Evolutionary conservation across 2,797 vertebrate species (phyloP).

Genomic region (Falco berigora): DNA sequence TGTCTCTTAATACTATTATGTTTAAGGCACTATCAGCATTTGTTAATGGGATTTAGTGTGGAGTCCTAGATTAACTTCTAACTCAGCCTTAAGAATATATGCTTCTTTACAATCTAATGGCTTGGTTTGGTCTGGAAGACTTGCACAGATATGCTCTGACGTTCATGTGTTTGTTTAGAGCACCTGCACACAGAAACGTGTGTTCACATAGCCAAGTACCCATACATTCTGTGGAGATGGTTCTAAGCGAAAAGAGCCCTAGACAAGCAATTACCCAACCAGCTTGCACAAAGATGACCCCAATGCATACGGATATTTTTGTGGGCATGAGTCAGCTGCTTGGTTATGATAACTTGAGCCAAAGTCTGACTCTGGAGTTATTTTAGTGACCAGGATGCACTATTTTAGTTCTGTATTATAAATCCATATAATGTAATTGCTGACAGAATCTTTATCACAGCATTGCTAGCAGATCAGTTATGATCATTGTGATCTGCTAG

Average conservation of each 20-base stretch:
- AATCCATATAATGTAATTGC: conserved; percentile 33
- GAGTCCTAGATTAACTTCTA: background rate
- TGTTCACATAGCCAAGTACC: background rate
- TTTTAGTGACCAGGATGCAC: conserved; percentile 36
- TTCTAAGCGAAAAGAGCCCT: background rate
- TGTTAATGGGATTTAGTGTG: background rate
- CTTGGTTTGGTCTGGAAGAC: background rate
- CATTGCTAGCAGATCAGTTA: conserved; percentile 6
- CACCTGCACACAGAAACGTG: background rate
- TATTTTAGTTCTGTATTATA: conserved; percentile 43
- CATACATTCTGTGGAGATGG: background rate
- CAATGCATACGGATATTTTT: conserved; percentile 1
- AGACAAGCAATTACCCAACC: background rate
- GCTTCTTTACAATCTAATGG: background rate
- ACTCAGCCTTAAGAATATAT: background rate
- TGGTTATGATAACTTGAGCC: conserved; percentile 44
- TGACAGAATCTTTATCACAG: conserved; percentile 32
- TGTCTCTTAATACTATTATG: background rate
- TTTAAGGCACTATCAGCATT: background rate
- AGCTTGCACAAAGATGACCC: background rate
- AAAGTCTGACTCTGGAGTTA: conserved; percentile 45
- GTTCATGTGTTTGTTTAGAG: background rate
- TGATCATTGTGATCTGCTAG: background rate
- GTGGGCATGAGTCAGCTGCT: conserved; percentile 32
- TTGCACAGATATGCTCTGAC: background rate